phyloP scores from a whole-genome alignment of 2,888 invertebrate genomes.

The Dolichomitus sp. region DNA sequence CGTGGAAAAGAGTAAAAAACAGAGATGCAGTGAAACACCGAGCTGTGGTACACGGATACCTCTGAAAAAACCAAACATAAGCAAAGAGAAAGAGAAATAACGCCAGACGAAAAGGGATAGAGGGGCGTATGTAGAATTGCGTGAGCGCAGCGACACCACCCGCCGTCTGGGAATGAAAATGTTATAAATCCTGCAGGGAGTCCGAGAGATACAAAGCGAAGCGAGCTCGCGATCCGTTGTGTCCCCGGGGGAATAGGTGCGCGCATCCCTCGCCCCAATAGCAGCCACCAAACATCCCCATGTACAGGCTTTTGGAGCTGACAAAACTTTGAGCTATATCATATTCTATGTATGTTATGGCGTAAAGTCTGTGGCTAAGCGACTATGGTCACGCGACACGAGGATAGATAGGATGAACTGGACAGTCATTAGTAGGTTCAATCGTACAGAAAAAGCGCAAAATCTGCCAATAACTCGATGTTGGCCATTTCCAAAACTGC shows the following conservation, averaged over 20 bases:
- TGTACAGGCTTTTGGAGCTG: slow-evolving; percentile 3
- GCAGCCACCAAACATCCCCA: not conserved
- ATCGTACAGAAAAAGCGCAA: not conserved
- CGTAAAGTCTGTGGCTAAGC: slow-evolving; percentile 33
- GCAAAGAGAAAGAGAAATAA: slow-evolving; percentile 21
- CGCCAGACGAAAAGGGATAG: slow-evolving; percentile 18
- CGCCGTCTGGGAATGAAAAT: slow-evolving; percentile 53
- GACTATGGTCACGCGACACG: slow-evolving; percentile 31
- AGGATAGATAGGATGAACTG: slow-evolving; percentile 13
- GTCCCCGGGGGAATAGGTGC: slow-evolving; percentile 46
- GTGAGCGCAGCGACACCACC: slow-evolving; percentile 35
- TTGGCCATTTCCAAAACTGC: not conserved
- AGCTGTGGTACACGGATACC: slow-evolving; percentile 34
- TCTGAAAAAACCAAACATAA: slow-evolving; percentile 21
- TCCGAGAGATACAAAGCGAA: slow-evolving; percentile 25
- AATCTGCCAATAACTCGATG: not conserved
- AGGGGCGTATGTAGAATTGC: slow-evolving; percentile 38
- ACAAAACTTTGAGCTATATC: slow-evolving; percentile 45
- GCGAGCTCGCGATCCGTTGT: slow-evolving; percentile 35
- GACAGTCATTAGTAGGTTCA: slow-evolving; percentile 5
- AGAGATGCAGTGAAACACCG: slow-evolving; percentile 24
- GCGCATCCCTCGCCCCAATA: slow-evolving; percentile 6
- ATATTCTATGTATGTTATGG: slow-evolving; percentile 4
- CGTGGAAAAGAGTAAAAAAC: slow-evolving; percentile 40
- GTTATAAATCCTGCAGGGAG: slow-evolving; percentile 47